phyloP scores from a whole-genome alignment of 2,888 invertebrate species.

The Camponotus fellah region DNA sequence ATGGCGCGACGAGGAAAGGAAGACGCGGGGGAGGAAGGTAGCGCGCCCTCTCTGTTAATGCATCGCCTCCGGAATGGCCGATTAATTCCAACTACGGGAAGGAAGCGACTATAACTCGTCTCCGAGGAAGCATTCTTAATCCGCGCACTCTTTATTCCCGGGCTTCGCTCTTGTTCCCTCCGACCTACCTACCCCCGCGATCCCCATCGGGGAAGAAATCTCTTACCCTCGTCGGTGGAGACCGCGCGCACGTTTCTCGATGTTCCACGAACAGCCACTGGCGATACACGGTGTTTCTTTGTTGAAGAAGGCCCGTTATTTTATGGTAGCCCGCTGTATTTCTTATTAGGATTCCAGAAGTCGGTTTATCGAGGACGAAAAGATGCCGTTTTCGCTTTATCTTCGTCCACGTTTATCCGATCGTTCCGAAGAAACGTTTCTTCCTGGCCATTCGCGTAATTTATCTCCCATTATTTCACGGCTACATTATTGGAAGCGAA shows the following conservation, averaged over 20 bases:
- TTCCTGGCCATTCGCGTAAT: background rate
- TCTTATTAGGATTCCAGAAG: slow-evolving; percentile 78
- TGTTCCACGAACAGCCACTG: slow-evolving; percentile 74
- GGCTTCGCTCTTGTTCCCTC: slow-evolving; percentile 69
- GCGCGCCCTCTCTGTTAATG: slow-evolving; percentile 83
- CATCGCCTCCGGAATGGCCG: slow-evolving; percentile 85
- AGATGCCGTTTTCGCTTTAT: slow-evolving; percentile 18
- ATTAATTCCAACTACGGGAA: slow-evolving; percentile 85
- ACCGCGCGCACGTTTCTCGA: slow-evolving; percentile 71
- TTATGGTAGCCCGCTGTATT: slow-evolving; percentile 75
- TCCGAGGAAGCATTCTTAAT: slow-evolving; percentile 85
- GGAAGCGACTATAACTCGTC: slow-evolving; percentile 85
- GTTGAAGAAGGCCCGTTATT: slow-evolving; percentile 77
- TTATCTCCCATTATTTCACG: background rate
- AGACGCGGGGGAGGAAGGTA: slow-evolving; percentile 64
- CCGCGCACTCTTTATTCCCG: slow-evolving; percentile 84
- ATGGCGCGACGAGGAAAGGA: slow-evolving; percentile 52
- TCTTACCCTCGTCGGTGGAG: slow-evolving; percentile 60
- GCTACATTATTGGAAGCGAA: background rate
- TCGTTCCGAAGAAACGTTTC: background rate
- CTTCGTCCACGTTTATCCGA: slow-evolving; percentile 13
- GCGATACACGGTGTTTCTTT: slow-evolving; percentile 79
- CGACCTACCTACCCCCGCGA: slow-evolving; percentile 40
- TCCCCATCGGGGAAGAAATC: slow-evolving; percentile 70
- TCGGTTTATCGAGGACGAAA: slow-evolving; percentile 72